These are phyloP conservation scores for Sisor rabdophorus DNA, from an alignment of 2,113 vertebrate genomes.

Conservation along the genomic window DNA sequence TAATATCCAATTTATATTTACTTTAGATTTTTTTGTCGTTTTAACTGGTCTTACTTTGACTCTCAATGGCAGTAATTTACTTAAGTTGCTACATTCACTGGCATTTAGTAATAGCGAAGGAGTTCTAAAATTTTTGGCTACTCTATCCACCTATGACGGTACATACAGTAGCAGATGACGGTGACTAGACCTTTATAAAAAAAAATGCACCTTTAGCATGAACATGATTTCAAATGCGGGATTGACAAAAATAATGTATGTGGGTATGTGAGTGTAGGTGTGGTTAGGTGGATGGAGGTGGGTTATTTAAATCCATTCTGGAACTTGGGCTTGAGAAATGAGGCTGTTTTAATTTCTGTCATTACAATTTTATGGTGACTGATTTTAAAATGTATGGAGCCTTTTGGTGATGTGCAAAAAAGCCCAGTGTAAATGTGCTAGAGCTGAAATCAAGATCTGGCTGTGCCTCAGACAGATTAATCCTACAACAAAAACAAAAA, in stretches of 20 bases:
- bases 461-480: no score
- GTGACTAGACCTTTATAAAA: not conserved
- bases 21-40: not conserved
- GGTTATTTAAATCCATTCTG: constrained; percentile 18
- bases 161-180: no score
- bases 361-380: not conserved
- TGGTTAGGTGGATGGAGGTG: constrained; percentile 6
- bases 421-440: no score
- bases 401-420: not conserved
- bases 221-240: constrained; percentile 17
- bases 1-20: not conserved
- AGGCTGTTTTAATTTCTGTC: not conserved
- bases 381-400: not conserved
- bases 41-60: not conserved
- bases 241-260: not conserved
- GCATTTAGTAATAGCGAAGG: no score
- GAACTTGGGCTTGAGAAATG: not conserved
- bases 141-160: no score
- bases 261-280: not conserved
- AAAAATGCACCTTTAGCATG: not conserved
- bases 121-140: no score
- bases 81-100: no score
- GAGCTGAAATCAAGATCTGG: no score
- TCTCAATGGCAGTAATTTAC: not conserved
- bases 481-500: no score